phyloP scores from a whole-genome alignment of 2,888 invertebrate species.

The Lysandra coridon region DNA sequence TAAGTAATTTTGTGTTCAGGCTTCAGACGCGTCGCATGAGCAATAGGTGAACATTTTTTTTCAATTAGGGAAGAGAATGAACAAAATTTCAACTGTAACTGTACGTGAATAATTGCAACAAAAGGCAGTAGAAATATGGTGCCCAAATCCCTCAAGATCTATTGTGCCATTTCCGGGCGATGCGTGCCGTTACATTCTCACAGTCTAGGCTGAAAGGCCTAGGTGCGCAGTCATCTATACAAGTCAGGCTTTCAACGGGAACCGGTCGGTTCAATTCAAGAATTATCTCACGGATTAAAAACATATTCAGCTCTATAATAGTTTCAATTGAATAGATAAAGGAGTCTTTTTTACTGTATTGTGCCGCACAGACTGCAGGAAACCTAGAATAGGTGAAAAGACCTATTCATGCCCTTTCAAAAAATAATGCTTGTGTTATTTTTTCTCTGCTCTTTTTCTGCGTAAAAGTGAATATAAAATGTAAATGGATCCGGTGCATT shows the following conservation, averaged over 20 bases:
- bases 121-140: not conserved
- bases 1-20: too few relatives aligned
- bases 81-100: not conserved
- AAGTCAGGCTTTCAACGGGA: slow-evolving; percentile 68
- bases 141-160: not conserved
- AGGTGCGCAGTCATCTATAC: slow-evolving; percentile 54
- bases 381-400: slow-evolving; percentile 24
- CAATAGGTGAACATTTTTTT: too few relatives aligned
- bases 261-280: slow-evolving; percentile 56
- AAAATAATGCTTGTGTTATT: slow-evolving; percentile 9
- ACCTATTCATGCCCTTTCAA: slow-evolving; percentile 4
- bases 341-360: slow-evolving; percentile 7
- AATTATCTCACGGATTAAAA: slow-evolving; percentile 34
- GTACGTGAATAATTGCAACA: not conserved
- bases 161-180: slow-evolving; percentile 41
- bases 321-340: slow-evolving; percentile 26
- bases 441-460: slow-evolving; percentile 5
- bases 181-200: slow-evolving; percentile 65
- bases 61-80: too few relatives aligned
- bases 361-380: slow-evolving; percentile 7
- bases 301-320: slow-evolving; percentile 26
- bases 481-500: not conserved
- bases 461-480: not conserved
- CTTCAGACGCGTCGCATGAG: too few relatives aligned
- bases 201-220: slow-evolving; percentile 59